phyloP scores from a whole-genome alignment of 2,113 vertebrate species.

The Chaenogobius annularis region DNA sequence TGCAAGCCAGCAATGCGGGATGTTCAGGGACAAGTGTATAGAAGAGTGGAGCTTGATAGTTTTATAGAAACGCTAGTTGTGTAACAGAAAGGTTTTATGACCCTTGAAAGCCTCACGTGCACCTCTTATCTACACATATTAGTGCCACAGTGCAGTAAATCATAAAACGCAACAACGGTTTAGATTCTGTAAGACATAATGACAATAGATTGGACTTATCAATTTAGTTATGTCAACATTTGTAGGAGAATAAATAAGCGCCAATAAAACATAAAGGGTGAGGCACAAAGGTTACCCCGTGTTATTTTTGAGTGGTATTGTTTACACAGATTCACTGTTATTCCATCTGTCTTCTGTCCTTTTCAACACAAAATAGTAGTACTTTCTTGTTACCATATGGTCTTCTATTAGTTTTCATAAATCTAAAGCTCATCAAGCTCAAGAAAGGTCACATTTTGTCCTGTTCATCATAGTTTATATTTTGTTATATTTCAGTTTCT shows the following conservation, averaged over 20 bases:
- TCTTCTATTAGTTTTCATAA: too few relatives aligned
- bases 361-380: too few relatives aligned
- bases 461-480: too few relatives aligned
- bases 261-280: neutral
- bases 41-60: neutral
- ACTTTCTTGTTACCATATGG: too few relatives aligned
- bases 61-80: slow-evolving; percentile 47
- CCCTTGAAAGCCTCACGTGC: slow-evolving; percentile 32
- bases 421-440: too few relatives aligned
- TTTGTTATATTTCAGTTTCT: slow-evolving; percentile 1
- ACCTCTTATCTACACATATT: slow-evolving; percentile 43
- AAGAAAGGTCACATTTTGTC: too few relatives aligned
- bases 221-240: neutral
- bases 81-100: slow-evolving; percentile 36
- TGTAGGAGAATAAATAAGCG: neutral
- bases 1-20: neutral
- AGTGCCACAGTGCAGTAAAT: neutral
- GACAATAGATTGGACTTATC: neutral
- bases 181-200: neutral
- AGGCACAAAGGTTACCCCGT: too few relatives aligned
- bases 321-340: too few relatives aligned
- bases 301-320: too few relatives aligned
- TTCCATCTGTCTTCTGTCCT: too few relatives aligned
- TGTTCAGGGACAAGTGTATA: slow-evolving; percentile 4
- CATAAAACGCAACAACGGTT: slow-evolving; percentile 13